A percentile compares a stretch with the other conserved stretches of the same genome.
These are phyloP conservation scores for Sicus ferrugineus DNA, from an alignment of 2,888 invertebrate species.

Conservation along the genomic window DNA sequence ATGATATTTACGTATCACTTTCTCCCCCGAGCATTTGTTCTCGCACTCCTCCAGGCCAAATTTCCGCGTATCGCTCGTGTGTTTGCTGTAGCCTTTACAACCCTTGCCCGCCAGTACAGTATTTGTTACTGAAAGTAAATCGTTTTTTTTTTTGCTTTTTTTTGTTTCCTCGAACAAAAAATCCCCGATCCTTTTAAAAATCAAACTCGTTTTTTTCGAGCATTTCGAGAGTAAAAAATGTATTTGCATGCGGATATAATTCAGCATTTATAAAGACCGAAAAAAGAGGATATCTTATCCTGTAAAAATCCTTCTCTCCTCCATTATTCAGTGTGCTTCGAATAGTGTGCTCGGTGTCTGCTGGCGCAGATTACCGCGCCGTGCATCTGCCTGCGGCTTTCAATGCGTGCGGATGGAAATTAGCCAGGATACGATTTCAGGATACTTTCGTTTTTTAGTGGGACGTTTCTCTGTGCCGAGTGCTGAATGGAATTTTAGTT, in stretches of 20 bases:
- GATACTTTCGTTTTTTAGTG: background rate
- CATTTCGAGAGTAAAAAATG: slow-evolving; percentile 47
- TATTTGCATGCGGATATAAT: slow-evolving; percentile 59
- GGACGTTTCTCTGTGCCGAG: background rate
- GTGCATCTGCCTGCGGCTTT: slow-evolving; percentile 56
- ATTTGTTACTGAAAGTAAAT: slow-evolving; percentile 19
- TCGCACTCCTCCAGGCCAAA: background rate
- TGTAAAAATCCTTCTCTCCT: slow-evolving; percentile 11
- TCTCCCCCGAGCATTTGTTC: too few relatives aligned
- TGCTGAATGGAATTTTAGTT: slow-evolving; percentile 5
- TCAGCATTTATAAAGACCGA: slow-evolving; percentile 48
- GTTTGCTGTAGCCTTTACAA: slow-evolving; percentile 1
- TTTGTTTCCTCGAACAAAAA: slow-evolving; percentile 10
- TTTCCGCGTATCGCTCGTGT: slow-evolving; percentile 10
- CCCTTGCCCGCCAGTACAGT: slow-evolving; percentile 6
- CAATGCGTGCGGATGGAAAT: slow-evolving; percentile 52
- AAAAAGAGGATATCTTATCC: slow-evolving; percentile 42
- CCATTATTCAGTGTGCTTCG: slow-evolving; percentile 45
- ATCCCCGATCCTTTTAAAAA: slow-evolving; percentile 23
- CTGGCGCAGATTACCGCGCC: slow-evolving; percentile 60
- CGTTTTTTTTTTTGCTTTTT: slow-evolving; percentile 9
- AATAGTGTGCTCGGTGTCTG: slow-evolving; percentile 50
- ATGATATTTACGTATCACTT: background rate
- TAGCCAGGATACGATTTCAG: slow-evolving; percentile 58
- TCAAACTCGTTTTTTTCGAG: slow-evolving; percentile 11